Evolutionary conservation across 2,888 invertebrate species (phyloP), one percentile per base, ranked within the genome.

Genomic region (Eupithecia pulchellata): DNA sequence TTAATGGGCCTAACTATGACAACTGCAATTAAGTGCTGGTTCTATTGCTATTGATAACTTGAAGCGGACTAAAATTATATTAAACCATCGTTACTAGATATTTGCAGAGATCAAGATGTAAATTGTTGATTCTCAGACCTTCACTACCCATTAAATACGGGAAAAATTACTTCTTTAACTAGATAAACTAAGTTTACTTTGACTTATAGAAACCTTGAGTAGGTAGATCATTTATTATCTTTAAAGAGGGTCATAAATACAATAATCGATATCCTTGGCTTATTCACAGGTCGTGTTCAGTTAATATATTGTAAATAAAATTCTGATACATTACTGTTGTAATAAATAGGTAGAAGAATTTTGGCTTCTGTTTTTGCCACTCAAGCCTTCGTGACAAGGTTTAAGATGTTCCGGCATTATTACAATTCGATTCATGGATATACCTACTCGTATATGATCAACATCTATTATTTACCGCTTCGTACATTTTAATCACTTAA

Each of bases 21-120:
- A 82, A 80, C 78, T 79, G 75, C 79, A 82, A 83, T 82, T 81
- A 75, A 73, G 77, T 74, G 32, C 25, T 52, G 64, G 66, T 65
- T 69, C 64, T 70, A 75, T 57, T 64, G 68, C 71, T 66, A 68
- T 62, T 62, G 64, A 71, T 74, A 74, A 72, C 30, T 42, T 69
- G 32, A 42, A 52, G 52, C 52, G 11, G 52, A 52, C 52, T 52
- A 4, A 52, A 52, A 25, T 52, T 52, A 52, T 52, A 52, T 25
- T 25, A 52, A 52, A 52, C 25, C 52, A 52, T 52, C 25, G 20
- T 52, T 52, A 52, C 25, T 52, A 52, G 52, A 52, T 52, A 52
- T 52, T 52, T 52, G 52, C 52, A 13, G 52, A 42, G 42, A 66
- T 66, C 66, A 58, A 30, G 39, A 52, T 52, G 25, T 52, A 52